phyloP scores from a whole-genome alignment of 2,113 vertebrate species.

The Ivindomyrus marchei region DNA sequence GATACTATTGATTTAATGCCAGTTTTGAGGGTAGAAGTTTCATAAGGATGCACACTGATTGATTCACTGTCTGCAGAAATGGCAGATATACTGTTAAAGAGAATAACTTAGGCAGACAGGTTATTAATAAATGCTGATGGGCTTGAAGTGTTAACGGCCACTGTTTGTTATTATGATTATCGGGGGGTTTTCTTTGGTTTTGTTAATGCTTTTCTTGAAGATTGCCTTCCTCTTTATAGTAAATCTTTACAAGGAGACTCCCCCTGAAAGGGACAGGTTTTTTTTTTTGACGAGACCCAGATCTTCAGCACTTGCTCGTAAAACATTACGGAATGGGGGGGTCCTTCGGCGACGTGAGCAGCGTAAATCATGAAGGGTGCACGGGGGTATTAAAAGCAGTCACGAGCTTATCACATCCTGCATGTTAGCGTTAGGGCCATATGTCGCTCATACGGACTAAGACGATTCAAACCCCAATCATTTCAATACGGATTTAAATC shows the following conservation, averaged over 20 bases:
- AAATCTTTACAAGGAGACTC: constrained; percentile 13
- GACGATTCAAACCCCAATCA: not conserved
- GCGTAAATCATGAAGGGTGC: not conserved
- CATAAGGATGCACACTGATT: not conserved
- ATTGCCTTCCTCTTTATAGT: not conserved
- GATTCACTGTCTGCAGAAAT: not conserved
- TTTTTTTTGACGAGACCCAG: not conserved
- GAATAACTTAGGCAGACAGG: constrained; percentile 1
- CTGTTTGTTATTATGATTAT: constrained; percentile 7
- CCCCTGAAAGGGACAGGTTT: not conserved
- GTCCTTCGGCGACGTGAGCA: not conserved
- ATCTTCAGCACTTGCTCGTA: not conserved
- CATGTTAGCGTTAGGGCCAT: not conserved
- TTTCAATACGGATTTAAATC: not conserved
- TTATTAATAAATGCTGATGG: constrained; percentile 14
- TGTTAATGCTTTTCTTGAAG: not conserved
- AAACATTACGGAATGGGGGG: not conserved
- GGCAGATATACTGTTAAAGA: constrained; percentile 13
- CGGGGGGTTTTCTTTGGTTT: not conserved
- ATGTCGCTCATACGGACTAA: not conserved
- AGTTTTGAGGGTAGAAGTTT: not conserved
- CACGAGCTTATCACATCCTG: not conserved
- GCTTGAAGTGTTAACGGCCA: not conserved
- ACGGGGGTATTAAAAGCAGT: not conserved
- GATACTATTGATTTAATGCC: constrained; percentile 12